Evolutionary conservation across 2,113 vertebrate species (phyloP).

Genomic region (Chrysochloris asiatica): DNA sequence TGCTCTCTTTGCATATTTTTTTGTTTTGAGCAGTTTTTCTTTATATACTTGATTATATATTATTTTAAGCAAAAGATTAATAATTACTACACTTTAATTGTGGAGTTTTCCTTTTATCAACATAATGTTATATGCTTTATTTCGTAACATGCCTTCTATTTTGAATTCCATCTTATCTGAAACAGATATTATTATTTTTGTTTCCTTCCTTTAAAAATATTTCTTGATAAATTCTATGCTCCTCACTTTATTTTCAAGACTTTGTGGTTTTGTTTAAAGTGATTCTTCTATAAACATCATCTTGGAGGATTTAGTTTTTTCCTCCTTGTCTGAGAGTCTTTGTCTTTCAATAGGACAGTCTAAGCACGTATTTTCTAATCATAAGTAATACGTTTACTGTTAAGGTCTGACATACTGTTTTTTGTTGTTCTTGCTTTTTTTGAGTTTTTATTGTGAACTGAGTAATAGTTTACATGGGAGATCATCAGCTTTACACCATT

Average conservation of each 20-base stretch:
- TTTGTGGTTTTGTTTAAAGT: conserved; percentile 13
- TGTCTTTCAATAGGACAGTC: not conserved
- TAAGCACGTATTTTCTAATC: conserved; percentile 37
- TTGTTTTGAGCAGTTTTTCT: not conserved
- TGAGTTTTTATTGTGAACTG: too few relatives aligned
- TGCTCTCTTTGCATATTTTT: not conserved
- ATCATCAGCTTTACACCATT: too few relatives aligned
- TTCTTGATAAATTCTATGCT: conserved; percentile 21
- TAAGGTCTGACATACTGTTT: not conserved
- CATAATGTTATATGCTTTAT: not conserved
- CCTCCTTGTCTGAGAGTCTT: not conserved
- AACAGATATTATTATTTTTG: not conserved
- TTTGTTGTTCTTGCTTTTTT: too few relatives aligned
- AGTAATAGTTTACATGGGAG: too few relatives aligned
- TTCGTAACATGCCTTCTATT: not conserved
- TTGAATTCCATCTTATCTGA: conserved; percentile 34
- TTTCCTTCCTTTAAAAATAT: not conserved
- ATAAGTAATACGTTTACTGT: conserved; percentile 27
- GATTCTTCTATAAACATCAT: not conserved
- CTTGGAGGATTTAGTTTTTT: conserved; percentile 15
- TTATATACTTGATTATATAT: not conserved
- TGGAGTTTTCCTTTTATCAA: not conserved
- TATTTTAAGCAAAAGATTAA: not conserved
- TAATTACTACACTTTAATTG: not conserved
- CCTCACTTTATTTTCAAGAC: conserved; percentile 18